Percentiles rank a stretch among this genome's conserved stretches.
Evolutionary conservation across 2,113 vertebrate genomes (phyloP).

Genomic region (Sander lucioperca): DNA sequence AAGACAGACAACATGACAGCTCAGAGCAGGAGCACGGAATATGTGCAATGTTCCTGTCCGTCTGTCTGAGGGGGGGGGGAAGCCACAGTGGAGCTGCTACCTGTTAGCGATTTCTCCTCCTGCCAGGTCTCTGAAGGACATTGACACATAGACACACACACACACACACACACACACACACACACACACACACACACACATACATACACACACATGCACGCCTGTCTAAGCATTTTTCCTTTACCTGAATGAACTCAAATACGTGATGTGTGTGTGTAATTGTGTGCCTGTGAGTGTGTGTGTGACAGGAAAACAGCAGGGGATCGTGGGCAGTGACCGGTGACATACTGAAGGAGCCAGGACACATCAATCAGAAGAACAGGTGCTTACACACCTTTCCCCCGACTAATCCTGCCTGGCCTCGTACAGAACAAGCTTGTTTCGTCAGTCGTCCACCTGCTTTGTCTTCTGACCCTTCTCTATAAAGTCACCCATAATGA

Average conservation of each 20-base stretch:
- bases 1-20: constrained; percentile 67
- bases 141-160: neutral
- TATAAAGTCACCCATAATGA: constrained; percentile 35
- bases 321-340: constrained; percentile 42
- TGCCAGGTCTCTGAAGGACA: constrained; percentile 47
- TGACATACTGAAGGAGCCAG: constrained; percentile 67
- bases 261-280: constrained; percentile 4
- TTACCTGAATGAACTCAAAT: constrained; percentile 25
- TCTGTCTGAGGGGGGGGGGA: constrained; percentile 23
- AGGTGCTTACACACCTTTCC: constrained; percentile 59
- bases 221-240: constrained; percentile 33
- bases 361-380: constrained; percentile 79
- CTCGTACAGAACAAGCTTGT: constrained; percentile 40
- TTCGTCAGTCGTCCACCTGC: constrained; percentile 54
- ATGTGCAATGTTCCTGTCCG: constrained; percentile 55
- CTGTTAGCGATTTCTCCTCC: constrained; percentile 55
- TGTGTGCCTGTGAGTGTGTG: constrained; percentile 13
- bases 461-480: constrained; percentile 51
- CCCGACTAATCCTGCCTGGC: constrained; percentile 52
- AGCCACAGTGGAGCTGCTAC: constrained; percentile 39
- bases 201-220: neutral
- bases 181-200: constrained; percentile 2
- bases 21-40: constrained; percentile 47
- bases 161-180: neutral
- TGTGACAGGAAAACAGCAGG: constrained; percentile 48